phyloP scores from a whole-genome alignment of 2,888 invertebrate genomes.

The Lathronympha strigana region DNA sequence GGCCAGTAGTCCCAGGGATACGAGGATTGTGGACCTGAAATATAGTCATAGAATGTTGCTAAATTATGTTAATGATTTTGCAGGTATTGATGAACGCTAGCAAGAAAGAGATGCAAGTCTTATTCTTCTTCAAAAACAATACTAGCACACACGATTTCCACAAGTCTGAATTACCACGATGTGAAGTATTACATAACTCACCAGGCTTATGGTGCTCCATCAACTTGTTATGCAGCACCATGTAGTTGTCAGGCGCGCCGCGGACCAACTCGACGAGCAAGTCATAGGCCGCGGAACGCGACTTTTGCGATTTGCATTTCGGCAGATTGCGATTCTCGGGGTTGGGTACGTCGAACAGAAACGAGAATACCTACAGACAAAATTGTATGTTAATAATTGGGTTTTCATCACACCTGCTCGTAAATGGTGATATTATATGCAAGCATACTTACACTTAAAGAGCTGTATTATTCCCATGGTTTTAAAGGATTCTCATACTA shows the following conservation, averaged over 20 bases:
- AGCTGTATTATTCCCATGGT: too few relatives aligned
- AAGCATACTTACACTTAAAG: too few relatives aligned
- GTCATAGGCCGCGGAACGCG: slow-evolving; percentile 96
- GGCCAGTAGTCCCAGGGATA: slow-evolving; percentile 99
- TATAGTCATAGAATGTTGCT: slow-evolving; percentile 27
- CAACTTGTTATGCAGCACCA: slow-evolving; percentile 91
- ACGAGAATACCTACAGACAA: slow-evolving; percentile 88
- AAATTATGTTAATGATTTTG: too few relatives aligned
- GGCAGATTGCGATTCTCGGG: slow-evolving; percentile 93
- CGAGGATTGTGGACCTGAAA: slow-evolving; percentile 88
- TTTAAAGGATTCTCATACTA: too few relatives aligned
- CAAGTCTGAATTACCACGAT: neutral
- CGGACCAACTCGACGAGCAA: slow-evolving; percentile 94
- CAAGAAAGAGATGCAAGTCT: too few relatives aligned
- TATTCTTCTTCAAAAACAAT: too few relatives aligned
- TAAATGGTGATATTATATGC: too few relatives aligned
- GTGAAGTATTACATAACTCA: slow-evolving; percentile 52
- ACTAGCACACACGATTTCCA: too few relatives aligned
- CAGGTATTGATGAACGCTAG: too few relatives aligned
- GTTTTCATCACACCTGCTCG: too few relatives aligned
- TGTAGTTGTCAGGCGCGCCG: slow-evolving; percentile 93
- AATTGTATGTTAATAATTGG: too few relatives aligned
- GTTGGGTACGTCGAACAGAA: slow-evolving; percentile 95
- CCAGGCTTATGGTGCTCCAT: slow-evolving; percentile 94
- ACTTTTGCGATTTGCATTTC: slow-evolving; percentile 96